Percentiles rank a stretch among this genome's conserved stretches.
Evolutionary conservation across 1,140 invertebrate genomes (phyloP).

Genomic region (Aricia agestis): DNA sequence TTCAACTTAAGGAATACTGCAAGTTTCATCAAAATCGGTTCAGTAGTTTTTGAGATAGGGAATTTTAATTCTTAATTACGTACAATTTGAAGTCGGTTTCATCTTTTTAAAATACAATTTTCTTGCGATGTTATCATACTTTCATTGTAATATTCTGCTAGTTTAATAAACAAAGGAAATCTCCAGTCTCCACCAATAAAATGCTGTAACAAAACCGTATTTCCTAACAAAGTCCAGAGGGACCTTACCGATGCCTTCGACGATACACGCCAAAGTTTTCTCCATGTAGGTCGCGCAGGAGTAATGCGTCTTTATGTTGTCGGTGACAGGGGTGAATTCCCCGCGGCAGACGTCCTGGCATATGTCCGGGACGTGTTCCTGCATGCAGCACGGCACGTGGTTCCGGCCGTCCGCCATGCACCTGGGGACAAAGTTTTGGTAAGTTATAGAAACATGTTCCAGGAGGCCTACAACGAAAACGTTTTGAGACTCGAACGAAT

Average conservation of each 20-base stretch:
- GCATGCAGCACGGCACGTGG: conserved; percentile 88
- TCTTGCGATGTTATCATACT: no score
- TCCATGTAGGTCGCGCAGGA: conserved; percentile 89
- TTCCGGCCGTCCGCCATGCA: conserved; percentile 87
- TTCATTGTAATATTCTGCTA: no score
- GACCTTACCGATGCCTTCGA: conserved; percentile 84
- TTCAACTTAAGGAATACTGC: no score
- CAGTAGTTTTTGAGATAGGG: no score
- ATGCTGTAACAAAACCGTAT: neutral
- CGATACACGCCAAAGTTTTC: conserved; percentile 86
- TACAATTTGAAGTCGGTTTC: no score
- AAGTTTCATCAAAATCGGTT: no score
- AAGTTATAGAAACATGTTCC: no score
- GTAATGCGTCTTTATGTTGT: conserved; percentile 88
- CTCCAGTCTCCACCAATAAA: neutral
- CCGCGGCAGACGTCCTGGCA: conserved; percentile 91
- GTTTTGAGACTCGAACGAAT: no score
- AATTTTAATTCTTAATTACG: no score
- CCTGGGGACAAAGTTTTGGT: conserved; percentile 32
- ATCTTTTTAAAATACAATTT: no score
- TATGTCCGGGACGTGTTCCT: conserved; percentile 87
- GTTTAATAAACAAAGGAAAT: neutral
- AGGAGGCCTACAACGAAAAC: no score
- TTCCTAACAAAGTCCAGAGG: neutral
- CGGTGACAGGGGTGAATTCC: conserved; percentile 88